Conservation (phyloP, 2,888 invertebrate species). For the Philereme transversata region DNA sequence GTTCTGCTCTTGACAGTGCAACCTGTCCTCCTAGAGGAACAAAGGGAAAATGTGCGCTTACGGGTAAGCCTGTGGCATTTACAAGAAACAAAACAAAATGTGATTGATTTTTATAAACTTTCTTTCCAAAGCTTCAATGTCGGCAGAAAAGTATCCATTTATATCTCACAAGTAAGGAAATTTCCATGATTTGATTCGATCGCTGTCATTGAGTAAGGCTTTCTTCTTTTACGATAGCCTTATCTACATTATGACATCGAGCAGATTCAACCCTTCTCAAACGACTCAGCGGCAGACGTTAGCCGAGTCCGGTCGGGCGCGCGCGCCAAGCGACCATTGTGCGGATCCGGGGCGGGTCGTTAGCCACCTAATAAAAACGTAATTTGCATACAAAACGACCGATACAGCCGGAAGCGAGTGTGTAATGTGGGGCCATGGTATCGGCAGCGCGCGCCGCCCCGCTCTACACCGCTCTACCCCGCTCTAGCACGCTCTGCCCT, state of each 20-base stretch:
- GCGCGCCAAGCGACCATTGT: constrained; percentile 26
- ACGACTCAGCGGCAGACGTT: constrained; percentile 8
- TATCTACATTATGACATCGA: constrained; percentile 22
- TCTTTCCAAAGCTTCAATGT: too few relatives aligned
- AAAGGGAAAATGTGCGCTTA: too few relatives aligned
- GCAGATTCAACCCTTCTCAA: constrained; percentile 18
- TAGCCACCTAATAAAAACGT: constrained; percentile 36
- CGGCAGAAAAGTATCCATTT: too few relatives aligned
- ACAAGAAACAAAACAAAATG: too few relatives aligned
- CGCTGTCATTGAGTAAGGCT: constrained; percentile 7
- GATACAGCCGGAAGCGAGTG: constrained; percentile 34
- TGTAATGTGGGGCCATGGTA: constrained; percentile 17
- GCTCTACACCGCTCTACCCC: background rate
- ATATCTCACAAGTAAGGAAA: background rate
- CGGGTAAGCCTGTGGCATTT: too few relatives aligned
- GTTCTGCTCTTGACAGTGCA: too few relatives aligned
- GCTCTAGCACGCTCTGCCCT: background rate
- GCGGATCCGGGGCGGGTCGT: constrained; percentile 28
- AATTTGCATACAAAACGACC: constrained; percentile 39
- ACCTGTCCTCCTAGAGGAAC: too few relatives aligned
- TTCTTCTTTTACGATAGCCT: constrained; percentile 15
- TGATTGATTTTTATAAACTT: too few relatives aligned
- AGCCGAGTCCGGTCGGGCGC: constrained; percentile 15
- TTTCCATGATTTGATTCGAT: constrained; percentile 14
- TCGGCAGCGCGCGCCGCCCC: background rate